phyloP scores from a whole-genome alignment of 2,113 vertebrate genomes.

The Pandion haliaetus region DNA sequence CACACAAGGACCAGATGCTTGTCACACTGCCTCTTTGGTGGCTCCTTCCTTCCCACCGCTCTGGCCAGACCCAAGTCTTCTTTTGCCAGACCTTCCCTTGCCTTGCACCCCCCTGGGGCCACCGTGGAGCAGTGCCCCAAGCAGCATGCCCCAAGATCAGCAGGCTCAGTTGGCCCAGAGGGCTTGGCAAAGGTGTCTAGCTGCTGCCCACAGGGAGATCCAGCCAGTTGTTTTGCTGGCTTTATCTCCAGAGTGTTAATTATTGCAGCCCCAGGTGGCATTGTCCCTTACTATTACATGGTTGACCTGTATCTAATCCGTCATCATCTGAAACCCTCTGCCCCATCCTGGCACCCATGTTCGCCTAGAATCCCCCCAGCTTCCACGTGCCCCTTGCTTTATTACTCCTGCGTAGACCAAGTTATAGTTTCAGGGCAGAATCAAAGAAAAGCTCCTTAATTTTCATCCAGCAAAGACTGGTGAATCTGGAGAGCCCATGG shows the following conservation, averaged over 20 bases:
- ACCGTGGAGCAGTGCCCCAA: rapidly evolving
- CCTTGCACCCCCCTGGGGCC: neutral
- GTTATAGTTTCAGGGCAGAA: neutral
- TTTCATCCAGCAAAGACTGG: neutral
- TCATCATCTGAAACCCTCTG: conserved; percentile 41
- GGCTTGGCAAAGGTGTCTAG: neutral
- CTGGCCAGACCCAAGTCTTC: neutral
- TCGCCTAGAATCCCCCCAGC: neutral
- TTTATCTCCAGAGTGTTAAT: conserved; percentile 40
- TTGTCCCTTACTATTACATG: conserved; percentile 41
- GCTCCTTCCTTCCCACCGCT: neutral
- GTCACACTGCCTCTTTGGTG: neutral
- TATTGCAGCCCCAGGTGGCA: conserved; percentile 63
- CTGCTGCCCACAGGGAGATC: neutral
- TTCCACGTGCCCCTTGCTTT: neutral
- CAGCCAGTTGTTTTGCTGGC: neutral
- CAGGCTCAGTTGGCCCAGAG: neutral
- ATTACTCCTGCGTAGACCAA: neutral
- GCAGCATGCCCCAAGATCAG: neutral
- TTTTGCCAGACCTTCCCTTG: neutral
- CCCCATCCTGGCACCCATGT: neutral
- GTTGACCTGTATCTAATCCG: conserved; percentile 57
- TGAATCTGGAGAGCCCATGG: neutral
- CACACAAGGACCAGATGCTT: neutral
- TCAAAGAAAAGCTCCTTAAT: neutral